A percentile compares a stretch with the other conserved stretches of the same genome.
Evolutionary conservation across 2,888 invertebrate genomes (phyloP).

Genomic region (Pristionchus arcanus): DNA sequence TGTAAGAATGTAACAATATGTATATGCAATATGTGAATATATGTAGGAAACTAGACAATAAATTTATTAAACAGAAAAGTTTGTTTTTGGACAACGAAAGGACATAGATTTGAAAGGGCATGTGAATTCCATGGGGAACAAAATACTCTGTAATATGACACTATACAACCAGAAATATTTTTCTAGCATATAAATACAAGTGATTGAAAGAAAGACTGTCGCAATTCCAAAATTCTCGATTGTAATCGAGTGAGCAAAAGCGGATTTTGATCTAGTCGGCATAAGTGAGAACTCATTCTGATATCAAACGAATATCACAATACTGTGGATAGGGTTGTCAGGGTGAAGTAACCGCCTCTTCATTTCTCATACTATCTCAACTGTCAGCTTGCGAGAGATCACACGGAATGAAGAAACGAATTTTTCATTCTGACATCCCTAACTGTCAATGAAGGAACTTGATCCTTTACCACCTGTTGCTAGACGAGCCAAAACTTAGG

Average conservation of each 20-base stretch:
- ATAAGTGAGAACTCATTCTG: constrained; percentile 25
- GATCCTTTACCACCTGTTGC: neutral
- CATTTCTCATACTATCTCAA: neutral
- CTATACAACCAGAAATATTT: neutral
- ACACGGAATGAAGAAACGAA: neutral
- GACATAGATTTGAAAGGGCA: neutral
- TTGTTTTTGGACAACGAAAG: neutral
- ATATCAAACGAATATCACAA: constrained; percentile 13
- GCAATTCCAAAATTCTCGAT: constrained; percentile 3
- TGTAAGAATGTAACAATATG: too few species aligned
- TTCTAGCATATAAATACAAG: neutral
- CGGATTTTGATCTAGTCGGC: constrained; percentile 26
- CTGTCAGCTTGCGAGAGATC: neutral
- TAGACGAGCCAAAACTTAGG: neutral
- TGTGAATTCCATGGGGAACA: neutral
- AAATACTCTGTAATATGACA: constrained; percentile 4
- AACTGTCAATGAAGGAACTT: too few species aligned
- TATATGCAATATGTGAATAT: too few species aligned
- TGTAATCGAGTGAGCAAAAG: neutral
- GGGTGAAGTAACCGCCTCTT: neutral
- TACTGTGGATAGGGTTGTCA: neutral
- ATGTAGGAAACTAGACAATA: too few species aligned
- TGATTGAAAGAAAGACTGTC: neutral
- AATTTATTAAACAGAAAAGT: too few species aligned
- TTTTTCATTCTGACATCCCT: neutral